These are phyloP conservation scores for Chaetodon auriga DNA, from an alignment of 2,113 vertebrate genomes.

Conservation along the genomic window DNA sequence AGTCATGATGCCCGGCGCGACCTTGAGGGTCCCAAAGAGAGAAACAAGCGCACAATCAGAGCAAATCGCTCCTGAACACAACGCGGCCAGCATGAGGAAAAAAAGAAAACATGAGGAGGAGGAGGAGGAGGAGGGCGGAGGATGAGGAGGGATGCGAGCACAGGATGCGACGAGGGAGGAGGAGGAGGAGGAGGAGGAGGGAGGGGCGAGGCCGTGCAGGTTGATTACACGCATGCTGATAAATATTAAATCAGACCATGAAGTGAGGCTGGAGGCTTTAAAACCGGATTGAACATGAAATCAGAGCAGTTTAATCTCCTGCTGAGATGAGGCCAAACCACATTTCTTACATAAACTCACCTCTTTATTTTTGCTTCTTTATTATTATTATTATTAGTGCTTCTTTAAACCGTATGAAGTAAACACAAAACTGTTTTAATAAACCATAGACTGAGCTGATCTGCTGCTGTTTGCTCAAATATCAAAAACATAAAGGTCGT, in stretches of 20 bases:
- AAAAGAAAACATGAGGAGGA: constrained; percentile 15
- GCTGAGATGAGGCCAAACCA: not conserved
- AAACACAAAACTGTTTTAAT: too few relatives aligned
- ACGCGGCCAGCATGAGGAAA: constrained; percentile 9
- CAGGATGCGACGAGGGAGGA: constrained; percentile 44
- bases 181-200: constrained; percentile 22
- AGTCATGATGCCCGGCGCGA: constrained; percentile 56
- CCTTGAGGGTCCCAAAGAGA: constrained; percentile 31
- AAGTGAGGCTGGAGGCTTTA: not conserved
- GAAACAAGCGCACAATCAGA: constrained; percentile 3
- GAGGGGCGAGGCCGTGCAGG: constrained; percentile 56
- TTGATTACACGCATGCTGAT: not conserved
- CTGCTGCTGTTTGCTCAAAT: too few relatives aligned
- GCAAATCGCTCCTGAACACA: constrained; percentile 5
- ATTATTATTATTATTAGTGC: too few relatives aligned
- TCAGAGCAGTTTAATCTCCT: not conserved
- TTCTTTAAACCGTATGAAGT: not conserved
- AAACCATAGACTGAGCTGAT: too few relatives aligned
- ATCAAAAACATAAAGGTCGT: too few relatives aligned
- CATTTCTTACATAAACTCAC: not conserved
- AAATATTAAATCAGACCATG: not conserved
- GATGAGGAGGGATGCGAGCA: constrained; percentile 55
- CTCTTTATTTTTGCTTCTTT: not conserved
- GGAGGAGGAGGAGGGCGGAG: constrained; percentile 43
- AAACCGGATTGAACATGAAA: not conserved